phyloP scores from a whole-genome alignment of 2,797 vertebrate species.

The Oreonectes daqikongensis region DNA sequence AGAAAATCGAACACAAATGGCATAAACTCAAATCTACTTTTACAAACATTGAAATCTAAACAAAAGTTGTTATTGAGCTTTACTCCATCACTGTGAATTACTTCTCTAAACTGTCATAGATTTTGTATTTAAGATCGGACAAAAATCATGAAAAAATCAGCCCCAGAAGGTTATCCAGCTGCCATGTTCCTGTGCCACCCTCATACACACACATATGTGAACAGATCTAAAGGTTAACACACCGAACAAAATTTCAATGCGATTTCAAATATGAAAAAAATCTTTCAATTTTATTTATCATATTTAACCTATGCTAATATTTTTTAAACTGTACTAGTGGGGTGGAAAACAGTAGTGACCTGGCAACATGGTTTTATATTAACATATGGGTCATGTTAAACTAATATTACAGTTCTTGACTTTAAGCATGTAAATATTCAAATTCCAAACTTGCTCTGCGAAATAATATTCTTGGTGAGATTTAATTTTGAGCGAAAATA shows the following conservation, averaged over 20 bases:
- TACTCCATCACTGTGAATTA: background rate
- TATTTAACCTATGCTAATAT: background rate
- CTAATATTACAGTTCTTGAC: background rate
- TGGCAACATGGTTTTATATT: background rate
- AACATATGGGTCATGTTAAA: background rate
- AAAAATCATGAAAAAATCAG: conserved; percentile 9
- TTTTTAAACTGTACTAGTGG: background rate
- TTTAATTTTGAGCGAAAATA: background rate
- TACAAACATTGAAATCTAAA: background rate
- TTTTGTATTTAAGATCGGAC: background rate
- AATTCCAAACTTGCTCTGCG: no score
- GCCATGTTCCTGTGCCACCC: conserved; percentile 3
- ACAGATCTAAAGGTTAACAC: conserved; percentile 15
- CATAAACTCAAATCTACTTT: background rate
- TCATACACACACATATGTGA: conserved; percentile 4
- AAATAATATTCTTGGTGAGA: background rate
- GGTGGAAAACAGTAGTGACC: background rate
- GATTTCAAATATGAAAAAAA: background rate
- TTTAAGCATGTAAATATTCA: background rate
- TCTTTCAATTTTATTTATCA: background rate
- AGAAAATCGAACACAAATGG: background rate
- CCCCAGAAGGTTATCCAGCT: conserved; percentile 31
- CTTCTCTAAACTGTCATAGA: background rate
- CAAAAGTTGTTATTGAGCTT: background rate
- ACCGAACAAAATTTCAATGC: background rate